Base-by-base conservation (phyloP, 1,140 invertebrate genomes). In the Cherax destructor region DNA sequence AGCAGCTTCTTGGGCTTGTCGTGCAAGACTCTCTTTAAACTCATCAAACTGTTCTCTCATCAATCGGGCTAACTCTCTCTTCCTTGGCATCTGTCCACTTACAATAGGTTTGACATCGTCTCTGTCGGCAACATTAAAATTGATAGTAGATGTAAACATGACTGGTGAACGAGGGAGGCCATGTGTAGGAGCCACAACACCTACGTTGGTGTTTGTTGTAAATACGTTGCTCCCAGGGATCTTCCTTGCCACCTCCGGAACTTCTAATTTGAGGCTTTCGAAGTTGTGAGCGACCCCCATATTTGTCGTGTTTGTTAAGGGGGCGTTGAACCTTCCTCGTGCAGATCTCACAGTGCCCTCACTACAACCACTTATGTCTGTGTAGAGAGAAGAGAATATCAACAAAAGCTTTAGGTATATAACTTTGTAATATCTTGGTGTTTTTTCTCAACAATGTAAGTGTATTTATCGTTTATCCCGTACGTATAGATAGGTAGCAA, bases 11-110 rank as follows among this genome's bases (percentile, higher is more conserved):
- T 88, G 56, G 4, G 77, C 77, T n/a, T n/a, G 80, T 21, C 77
- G 52, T 9, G 30, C 61, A 18, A 91, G 76, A 47, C 83, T 56
- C n/a, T 91, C 76, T 74, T 86, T 91, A 41, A 91, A 91, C 56
- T 69, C 41, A 41, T 86, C 59, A 49, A 91, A 91, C n/a, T 91
- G 88, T 69, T 91, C 52, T 49, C 61, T 91, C 88, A 91, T 91
- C 13, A 80, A 41, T 30, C 74, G 77, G 9, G 88, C 88, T 41
- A 91, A 52, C 18, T n/a, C 77, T 21, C 65, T 50, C 52, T 88
- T 88, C 21, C 78, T 81, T 41, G 74, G n/a, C 16, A 6, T 21
- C 47, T 77, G 50, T 30, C 11, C 69, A 24, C 21, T 24, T 11
- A 30, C 24, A 30, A 9, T 11, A 24, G 6, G 6, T 21, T 74